These are phyloP conservation scores for Mohoua ochrocephala DNA, from an alignment of 2,113 vertebrate genomes.

Conservation along the genomic window DNA sequence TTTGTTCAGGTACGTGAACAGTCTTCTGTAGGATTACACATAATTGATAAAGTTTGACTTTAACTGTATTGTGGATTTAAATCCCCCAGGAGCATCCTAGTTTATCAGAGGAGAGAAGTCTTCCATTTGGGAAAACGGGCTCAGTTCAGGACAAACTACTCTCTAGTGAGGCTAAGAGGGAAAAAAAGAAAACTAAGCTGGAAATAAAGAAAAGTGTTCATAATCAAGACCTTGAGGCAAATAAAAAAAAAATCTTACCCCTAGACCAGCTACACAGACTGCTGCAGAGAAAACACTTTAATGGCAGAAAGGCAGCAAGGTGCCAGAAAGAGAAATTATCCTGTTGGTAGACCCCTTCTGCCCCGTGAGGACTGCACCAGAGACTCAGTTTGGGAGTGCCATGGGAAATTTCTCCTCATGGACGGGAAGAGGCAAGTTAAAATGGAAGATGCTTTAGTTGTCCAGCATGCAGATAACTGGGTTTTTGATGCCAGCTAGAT, in stretches of 20 bases:
- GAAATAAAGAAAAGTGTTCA: not conserved
- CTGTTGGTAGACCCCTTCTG: not conserved
- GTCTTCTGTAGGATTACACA: not conserved
- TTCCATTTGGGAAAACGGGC: not conserved
- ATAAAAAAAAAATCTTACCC: not conserved
- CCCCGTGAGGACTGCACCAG: not conserved
- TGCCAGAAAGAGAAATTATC: not conserved
- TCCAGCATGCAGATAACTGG: not conserved
- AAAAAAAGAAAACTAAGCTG: not conserved
- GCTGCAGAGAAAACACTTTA: not conserved
- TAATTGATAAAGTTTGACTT: slow-evolving; percentile 19
- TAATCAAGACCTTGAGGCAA: not conserved
- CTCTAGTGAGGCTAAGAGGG: not conserved
- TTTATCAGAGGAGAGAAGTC: not conserved
- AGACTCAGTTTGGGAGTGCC: not conserved
- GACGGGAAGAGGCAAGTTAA: not conserved
- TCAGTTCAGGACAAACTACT: not conserved
- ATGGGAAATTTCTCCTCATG: not conserved
- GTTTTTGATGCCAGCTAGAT: not conserved
- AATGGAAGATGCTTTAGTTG: not conserved
- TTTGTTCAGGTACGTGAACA: not conserved
- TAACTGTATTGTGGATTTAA: not conserved
- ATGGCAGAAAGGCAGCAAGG: not conserved
- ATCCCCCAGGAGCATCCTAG: not conserved
- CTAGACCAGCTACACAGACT: not conserved